These are phyloP conservation scores for Limnephilus rhombicus DNA, from an alignment of 2,888 invertebrate species.

Conservation along the genomic window DNA sequence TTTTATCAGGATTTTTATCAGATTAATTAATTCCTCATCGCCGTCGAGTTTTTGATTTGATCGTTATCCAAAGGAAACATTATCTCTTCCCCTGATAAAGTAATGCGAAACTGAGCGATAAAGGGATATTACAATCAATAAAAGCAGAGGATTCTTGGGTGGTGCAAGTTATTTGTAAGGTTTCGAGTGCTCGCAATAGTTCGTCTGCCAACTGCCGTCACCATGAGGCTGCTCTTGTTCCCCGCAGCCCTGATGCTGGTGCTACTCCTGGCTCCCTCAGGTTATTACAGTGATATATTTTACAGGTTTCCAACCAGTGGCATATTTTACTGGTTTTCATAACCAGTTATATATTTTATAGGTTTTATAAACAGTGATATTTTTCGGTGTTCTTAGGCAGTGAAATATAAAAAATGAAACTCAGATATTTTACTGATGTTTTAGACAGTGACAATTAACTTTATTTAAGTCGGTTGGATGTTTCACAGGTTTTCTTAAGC, in stretches of 20 bases:
- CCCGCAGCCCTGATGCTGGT: conserved; percentile 22
- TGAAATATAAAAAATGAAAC: too few species aligned
- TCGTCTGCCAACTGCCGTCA: not conserved
- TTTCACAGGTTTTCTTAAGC: too few species aligned
- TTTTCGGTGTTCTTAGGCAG: too few species aligned
- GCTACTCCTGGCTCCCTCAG: conserved; percentile 22
- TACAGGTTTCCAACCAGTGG: not conserved
- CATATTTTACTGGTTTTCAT: not conserved
- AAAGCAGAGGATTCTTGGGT: not conserved
- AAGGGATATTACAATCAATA: conserved; percentile 5
- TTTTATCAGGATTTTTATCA: too few species aligned
- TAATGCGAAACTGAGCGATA: not conserved
- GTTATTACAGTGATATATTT: not conserved
- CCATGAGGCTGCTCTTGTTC: not conserved
- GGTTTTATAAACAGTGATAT: too few species aligned
- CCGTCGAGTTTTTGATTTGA: not conserved
- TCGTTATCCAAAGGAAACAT: not conserved
- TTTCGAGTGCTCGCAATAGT: not conserved
- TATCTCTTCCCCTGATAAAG: conserved; percentile 19
- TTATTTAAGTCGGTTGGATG: too few species aligned
- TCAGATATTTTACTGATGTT: too few species aligned
- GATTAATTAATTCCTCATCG: too few species aligned
- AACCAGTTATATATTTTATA: not conserved
- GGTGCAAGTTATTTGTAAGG: not conserved
- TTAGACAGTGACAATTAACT: too few species aligned